Evolutionary conservation across 2,888 invertebrate genomes (phyloP), one percentile per base, ranked within the genome.

Genomic region (Gnatocerus cornutus): DNA sequence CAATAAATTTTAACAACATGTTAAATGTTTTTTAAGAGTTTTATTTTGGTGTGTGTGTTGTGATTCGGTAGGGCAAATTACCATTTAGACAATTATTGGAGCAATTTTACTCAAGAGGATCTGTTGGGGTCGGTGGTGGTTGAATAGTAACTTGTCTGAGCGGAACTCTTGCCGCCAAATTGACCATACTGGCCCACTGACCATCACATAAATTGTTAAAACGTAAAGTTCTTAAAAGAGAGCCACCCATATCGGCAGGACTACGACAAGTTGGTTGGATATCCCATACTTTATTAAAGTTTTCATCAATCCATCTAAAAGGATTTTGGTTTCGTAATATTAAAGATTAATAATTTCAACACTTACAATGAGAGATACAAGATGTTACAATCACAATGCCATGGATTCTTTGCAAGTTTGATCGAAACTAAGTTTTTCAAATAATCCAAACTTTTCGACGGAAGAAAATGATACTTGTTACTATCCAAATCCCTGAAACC

Each of bases 321-420:
- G 62, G 8, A 33, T n/a, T n/a, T n/a, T n/a, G n/a, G n/a, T n/a
- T n/a, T n/a, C n/a, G n/a, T n/a, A n/a, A n/a, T n/a, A n/a, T n/a
- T n/a, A n/a, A n/a, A n/a, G n/a, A n/a, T n/a, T n/a, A n/a, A n/a
- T 21, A 3, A 21, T 21, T 21, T 21, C 4, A 21, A 21, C 4
- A 14, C 41, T 50, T 86, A 93, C 90, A 88, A 87, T 1, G 93
- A 90, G 69, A 93, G 87, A 80, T 93, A 93, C 0, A 91, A 86
- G 30, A 91, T 89, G 74, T 90, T 89, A 79, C 94, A 93, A 80
- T 93, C 93, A 77, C 94, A 94, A 78, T 93, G 91, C 93, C 93
- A 93, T 0, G 93, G 92, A 82, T 94, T 94, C 75, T 91, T 90
- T 0, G 91, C 90, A 30, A 94, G 83, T 78, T 92, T 92, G 7